These are phyloP conservation scores for Sphecodes monilicornis DNA, from an alignment of 2,888 invertebrate genomes.

Conservation along the genomic window DNA sequence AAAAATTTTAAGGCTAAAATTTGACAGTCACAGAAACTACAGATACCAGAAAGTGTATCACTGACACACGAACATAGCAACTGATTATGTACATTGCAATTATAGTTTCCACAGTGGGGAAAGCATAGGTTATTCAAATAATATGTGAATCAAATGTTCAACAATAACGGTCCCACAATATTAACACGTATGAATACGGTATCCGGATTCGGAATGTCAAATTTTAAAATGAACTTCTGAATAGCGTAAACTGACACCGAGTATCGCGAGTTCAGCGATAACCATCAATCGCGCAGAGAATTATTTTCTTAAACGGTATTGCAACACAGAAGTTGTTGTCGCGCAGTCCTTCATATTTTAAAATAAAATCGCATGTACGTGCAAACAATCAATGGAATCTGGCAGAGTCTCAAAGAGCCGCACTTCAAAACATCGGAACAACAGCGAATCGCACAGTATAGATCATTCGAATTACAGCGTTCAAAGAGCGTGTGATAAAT, in stretches of 20 bases:
- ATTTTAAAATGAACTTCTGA: neutral
- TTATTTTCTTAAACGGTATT: slow-evolving; percentile 44
- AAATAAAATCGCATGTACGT: slow-evolving; percentile 57
- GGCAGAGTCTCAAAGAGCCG: slow-evolving; percentile 62
- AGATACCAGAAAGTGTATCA: neutral
- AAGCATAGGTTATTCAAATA: neutral
- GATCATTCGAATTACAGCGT: slow-evolving; percentile 24
- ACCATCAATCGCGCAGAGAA: neutral
- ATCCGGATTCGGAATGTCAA: neutral
- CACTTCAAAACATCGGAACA: slow-evolving; percentile 50
- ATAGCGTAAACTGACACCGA: neutral
- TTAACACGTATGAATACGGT: neutral
- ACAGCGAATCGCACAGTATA: slow-evolving; percentile 11
- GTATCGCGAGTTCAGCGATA: slow-evolving; percentile 3
- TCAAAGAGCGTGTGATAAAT: neutral
- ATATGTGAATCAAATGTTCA: neutral
- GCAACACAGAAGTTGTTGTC: slow-evolving; percentile 42
- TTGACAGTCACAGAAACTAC: neutral
- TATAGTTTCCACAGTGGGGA: neutral
- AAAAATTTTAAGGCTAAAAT: slow-evolving; percentile 13
- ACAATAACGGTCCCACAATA: neutral
- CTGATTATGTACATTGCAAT: neutral
- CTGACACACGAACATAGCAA: slow-evolving; percentile 22
- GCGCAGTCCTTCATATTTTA: slow-evolving; percentile 53
- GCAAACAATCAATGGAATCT: slow-evolving; percentile 51